These are phyloP conservation scores for Zosterops borbonicus DNA, from an alignment of 2,113 vertebrate genomes.

Conservation along the genomic window DNA sequence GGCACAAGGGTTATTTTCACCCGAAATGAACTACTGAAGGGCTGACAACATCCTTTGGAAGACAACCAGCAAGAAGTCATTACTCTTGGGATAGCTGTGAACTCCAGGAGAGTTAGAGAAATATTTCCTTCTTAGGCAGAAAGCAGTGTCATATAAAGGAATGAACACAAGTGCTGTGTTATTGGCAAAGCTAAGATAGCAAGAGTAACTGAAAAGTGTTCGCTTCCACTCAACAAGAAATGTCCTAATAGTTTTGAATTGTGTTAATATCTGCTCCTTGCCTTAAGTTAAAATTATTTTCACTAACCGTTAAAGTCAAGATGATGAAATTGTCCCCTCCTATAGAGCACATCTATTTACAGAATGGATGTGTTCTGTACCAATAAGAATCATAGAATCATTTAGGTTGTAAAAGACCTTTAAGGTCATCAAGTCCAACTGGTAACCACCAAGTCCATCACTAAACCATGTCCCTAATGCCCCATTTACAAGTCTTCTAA, in stretches of 20 bases:
- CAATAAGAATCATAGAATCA: background rate
- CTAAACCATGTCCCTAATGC: background rate
- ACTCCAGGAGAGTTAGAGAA: constrained; percentile 40
- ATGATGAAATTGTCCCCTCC: constrained; percentile 4
- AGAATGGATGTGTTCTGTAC: background rate
- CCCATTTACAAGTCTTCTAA: background rate
- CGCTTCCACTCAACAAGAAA: background rate
- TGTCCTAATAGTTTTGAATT: constrained; percentile 6
- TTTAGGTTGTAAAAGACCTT: background rate
- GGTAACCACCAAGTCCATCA: background rate
- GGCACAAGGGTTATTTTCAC: constrained; percentile 30
- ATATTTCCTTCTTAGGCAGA: constrained; percentile 66
- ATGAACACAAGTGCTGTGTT: background rate
- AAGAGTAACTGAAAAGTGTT: constrained; percentile 4
- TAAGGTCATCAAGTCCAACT: background rate
- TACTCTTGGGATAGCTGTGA: constrained; percentile 56
- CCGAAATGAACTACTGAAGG: constrained; percentile 51
- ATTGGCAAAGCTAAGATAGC: background rate
- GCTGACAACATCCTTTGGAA: constrained; percentile 60
- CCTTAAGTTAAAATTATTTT: constrained; percentile 43
- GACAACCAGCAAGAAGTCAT: constrained; percentile 52
- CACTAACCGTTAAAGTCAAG: constrained; percentile 21
- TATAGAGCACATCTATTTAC: background rate
- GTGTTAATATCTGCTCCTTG: background rate
- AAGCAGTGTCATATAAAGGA: constrained; percentile 11